Base-by-base conservation (phyloP, 2,113 vertebrate species). In the Alligator sinensis region DNA sequence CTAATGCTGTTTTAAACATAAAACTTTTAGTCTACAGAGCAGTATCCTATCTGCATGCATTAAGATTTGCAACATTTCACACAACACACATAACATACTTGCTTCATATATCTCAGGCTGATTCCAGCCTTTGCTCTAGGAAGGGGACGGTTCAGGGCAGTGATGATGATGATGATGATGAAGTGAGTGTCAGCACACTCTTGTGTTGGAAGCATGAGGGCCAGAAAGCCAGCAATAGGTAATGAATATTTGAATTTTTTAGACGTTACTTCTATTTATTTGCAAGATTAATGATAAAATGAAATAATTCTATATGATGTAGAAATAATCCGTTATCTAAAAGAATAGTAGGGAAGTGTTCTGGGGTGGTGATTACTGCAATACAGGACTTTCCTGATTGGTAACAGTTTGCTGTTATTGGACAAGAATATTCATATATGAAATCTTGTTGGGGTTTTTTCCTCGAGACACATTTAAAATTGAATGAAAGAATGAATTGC, bases 191-290 rank as follows among this genome's bases (percentile, higher is more conserved):
- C 47, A 47, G 47, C 47, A 47, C 47, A 47, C 47, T 47, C 7
- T 47, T 47, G 2, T 47, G 47, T 47, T 47, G 47, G 47, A 47
- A 47, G 9, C 47, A 47, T 47, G 47, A 47, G 47, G 47, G 47
- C 47, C 47, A 84, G 88, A 60, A 85, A 87, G 59, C 5, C 30
- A 77, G 17, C 82, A 82, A 82, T 81, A 72, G 11, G 6, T 61
- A 91, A 86, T 70, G 76, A 91, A 90, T 18, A 3, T n/a, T 86
- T 11, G 90, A 61, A 82, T 38, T 64, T 92, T 58, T 92, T 61
- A 87, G 38, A 86, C 83, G 17, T 78, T 19, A 66, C 4, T 83
- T 92, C 70, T 87, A 34, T 8, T 83, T 27, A 11, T 16, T 75
- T 47, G 80, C 27, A 76, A 89, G n/a, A 92, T 55, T 90, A 92